Conservation (phyloP, 2,888 invertebrate genomes). For the Anagyrus pseudococci region DNA sequence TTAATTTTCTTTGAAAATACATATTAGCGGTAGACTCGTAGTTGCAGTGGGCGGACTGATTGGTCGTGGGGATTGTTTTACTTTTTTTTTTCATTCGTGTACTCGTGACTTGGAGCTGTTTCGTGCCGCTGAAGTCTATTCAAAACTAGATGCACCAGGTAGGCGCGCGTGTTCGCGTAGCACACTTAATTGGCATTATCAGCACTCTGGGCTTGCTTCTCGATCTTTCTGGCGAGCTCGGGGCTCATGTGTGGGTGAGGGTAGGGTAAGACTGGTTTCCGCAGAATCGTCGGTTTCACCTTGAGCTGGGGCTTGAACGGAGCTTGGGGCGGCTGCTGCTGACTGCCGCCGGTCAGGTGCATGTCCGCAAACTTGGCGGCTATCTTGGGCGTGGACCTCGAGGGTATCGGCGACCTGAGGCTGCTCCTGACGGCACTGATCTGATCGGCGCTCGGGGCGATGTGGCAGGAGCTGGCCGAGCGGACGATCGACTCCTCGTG, state of each 20-base stretch:
- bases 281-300: conserved; percentile 82
- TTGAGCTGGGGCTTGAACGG: conserved; percentile 77
- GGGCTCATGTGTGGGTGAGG: conserved; percentile 61
- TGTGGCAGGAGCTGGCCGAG: conserved; percentile 55
- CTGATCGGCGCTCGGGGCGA: too few relatives aligned
- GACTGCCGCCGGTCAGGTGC: conserved; percentile 68
- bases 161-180: neutral
- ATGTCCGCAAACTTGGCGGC: conserved; percentile 72
- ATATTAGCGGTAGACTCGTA: conserved; percentile 41
- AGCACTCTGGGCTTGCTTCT: conserved; percentile 57
- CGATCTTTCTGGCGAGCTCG: conserved; percentile 57
- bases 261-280: conserved; percentile 69
- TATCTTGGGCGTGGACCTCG: conserved; percentile 69
- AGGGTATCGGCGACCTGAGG: conserved; percentile 41
- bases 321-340: conserved; percentile 50
- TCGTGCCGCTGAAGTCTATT: conserved; percentile 8
- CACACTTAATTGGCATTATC: conserved; percentile 52
- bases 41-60: conserved; percentile 52
- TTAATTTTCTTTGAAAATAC: conserved; percentile 17
- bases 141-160: neutral
- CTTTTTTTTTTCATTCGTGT: too few relatives aligned
- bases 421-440: conserved; percentile 30
- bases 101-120: conserved; percentile 7
- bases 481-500: conserved; percentile 50
- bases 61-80: conserved; percentile 51